These are phyloP conservation scores for Cyanistes caeruleus DNA, from an alignment of 2,113 vertebrate species.

Conservation along the genomic window DNA sequence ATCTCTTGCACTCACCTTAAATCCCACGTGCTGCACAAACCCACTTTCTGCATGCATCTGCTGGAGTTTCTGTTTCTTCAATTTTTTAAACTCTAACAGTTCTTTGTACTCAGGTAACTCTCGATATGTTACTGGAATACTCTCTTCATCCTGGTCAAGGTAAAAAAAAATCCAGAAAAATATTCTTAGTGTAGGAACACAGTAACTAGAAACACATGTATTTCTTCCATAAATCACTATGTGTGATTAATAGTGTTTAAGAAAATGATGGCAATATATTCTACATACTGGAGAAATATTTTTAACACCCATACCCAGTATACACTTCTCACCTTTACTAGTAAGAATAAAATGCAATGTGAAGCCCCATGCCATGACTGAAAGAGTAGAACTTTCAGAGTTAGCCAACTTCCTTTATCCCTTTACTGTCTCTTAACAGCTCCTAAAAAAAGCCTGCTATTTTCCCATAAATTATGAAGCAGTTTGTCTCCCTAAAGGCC, in stretches of 20 bases:
- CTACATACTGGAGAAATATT: background rate
- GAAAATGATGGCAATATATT: background rate
- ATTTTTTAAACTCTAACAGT: conserved; percentile 90
- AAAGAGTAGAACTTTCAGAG: background rate
- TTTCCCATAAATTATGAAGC: background rate
- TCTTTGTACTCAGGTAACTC: conserved; percentile 95
- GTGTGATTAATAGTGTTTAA: background rate
- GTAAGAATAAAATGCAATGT: background rate
- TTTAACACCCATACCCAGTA: background rate
- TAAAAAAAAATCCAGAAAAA: background rate
- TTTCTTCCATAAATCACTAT: background rate
- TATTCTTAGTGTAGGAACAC: background rate
- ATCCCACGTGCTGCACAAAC: conserved; percentile 87
- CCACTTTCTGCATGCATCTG: conserved; percentile 89
- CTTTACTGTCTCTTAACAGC: background rate
- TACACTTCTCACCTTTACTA: background rate
- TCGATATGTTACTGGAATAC: conserved; percentile 85
- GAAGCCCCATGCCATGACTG: background rate
- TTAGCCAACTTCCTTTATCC: background rate
- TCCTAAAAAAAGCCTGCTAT: background rate
- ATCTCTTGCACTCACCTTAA: conserved; percentile 83
- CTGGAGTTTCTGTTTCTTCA: conserved; percentile 92
- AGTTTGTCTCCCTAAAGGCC: background rate
- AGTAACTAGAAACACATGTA: background rate
- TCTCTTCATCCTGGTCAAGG: conserved; percentile 88